Evolutionary conservation across 2,113 vertebrate species (phyloP), one percentile per base, ranked within the genome.

Genomic region (Microcebus ravelobensis): DNA sequence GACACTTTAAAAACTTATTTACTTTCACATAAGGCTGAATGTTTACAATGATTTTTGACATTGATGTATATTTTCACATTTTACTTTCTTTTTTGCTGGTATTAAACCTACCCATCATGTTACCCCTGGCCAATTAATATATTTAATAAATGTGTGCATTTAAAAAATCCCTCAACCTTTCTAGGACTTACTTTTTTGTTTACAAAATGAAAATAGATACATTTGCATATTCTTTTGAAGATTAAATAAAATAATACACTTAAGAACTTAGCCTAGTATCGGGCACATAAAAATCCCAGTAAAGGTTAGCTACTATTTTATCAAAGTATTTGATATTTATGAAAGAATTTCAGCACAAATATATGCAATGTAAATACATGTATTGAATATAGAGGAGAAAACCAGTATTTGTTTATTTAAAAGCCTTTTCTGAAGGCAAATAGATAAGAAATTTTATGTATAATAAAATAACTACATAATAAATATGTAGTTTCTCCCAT

Each of bases 291-390:
- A 88, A 85, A 48, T n/a, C 12, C 3, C 13, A 77, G 1, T 77
- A 85, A 79, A 83, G 0, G 1, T 45, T 45, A 73, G 2, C 1
- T 8, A 61, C 1, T 6, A 61, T 67, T 92, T 82, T 50, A 68
- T 55, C 27, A 91, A 57, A 84, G 42, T 57, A 25, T 36, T 36
- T 27, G 39, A 74, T 80, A 67, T 6, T 52, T 59, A 48, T 80
- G 6, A 93, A 92, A 67, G 18, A 80, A 63, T 67, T 61, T 85
- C 42, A 95, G 18, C 6, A 92, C 94, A 91, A 65, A 70, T 79
- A 61, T 18, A 85, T 3, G 5, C 13, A 81, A 10, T 13, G 8
- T 52, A 71, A 77, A 67, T 61, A 8, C 6, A 71, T 59, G 1
- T 39, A 34, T 45, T 73, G 20, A 87, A 6, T 68, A 0, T 42